Percentiles rank a stretch among this genome's conserved stretches.
Conservation (phyloP, 2,888 invertebrate species). For the Leptinotarsa juncta region DNA sequence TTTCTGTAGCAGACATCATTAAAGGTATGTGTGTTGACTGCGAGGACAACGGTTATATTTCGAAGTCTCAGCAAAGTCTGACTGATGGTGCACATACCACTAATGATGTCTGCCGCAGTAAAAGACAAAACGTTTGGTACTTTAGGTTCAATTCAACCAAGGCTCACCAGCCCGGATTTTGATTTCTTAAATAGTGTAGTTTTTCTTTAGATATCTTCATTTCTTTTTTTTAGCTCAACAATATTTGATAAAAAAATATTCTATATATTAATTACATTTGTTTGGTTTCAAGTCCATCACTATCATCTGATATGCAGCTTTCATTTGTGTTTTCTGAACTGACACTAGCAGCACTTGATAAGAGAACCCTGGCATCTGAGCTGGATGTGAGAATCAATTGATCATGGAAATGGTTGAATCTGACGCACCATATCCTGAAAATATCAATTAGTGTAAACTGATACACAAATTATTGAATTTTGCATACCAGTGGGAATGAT, state of each 20-base stretch:
- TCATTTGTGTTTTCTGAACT: constrained; percentile 82
- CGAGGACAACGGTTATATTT: too few species aligned
- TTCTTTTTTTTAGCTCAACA: too few species aligned
- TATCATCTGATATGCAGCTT: constrained; percentile 66
- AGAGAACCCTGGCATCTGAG: constrained; percentile 91
- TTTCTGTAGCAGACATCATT: too few species aligned
- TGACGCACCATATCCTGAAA: constrained; percentile 89
- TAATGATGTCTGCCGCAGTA: too few species aligned
- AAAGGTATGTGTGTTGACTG: too few species aligned
- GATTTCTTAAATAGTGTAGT: too few species aligned
- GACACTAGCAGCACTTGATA: constrained; percentile 88
- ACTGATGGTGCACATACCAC: too few species aligned
- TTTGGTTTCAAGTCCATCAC: constrained; percentile 66
- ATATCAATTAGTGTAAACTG: neutral
- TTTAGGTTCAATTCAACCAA: too few species aligned
- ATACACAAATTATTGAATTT: constrained; percentile 7
- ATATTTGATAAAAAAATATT: neutral
- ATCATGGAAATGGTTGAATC: constrained; percentile 97
- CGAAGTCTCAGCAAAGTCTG: too few species aligned
- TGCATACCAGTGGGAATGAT: constrained; percentile 86
- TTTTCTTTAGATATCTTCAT: too few species aligned
- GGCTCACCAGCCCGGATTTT: too few species aligned
- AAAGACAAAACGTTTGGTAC: too few species aligned
- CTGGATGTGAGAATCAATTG: constrained; percentile 94
- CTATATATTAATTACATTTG: constrained; percentile 64